phyloP scores from a whole-genome alignment of 2,113 vertebrate species.

The Anolis sagrei region DNA sequence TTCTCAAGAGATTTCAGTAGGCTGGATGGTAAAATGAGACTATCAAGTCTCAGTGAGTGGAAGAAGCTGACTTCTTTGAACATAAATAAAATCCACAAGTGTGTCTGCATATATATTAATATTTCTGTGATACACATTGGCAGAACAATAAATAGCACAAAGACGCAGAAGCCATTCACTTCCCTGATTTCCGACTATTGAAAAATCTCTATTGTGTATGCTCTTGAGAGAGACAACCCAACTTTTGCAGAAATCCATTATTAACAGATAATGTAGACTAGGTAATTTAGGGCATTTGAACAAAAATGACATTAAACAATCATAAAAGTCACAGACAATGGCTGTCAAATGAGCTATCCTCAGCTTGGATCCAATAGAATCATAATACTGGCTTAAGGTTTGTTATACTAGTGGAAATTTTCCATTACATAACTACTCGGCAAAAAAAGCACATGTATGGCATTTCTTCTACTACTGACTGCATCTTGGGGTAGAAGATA shows the following conservation, averaged over 20 bases:
- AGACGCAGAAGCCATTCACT: conserved; percentile 59
- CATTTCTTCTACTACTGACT: too few species aligned
- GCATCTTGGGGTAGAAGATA: neutral
- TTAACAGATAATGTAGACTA: conserved; percentile 15
- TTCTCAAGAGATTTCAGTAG: conserved; percentile 66
- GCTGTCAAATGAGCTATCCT: neutral
- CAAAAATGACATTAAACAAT: neutral
- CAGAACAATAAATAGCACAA: conserved; percentile 65
- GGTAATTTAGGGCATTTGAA: conserved; percentile 17
- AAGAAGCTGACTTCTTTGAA: conserved; percentile 64
- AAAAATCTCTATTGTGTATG: conserved; percentile 33
- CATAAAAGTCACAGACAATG: neutral
- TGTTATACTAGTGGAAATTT: too few species aligned
- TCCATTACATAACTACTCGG: too few species aligned
- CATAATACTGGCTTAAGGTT: too few species aligned
- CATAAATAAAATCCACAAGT: conserved; percentile 71
- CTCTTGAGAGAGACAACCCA: conserved; percentile 39
- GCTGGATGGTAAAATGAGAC: conserved; percentile 67
- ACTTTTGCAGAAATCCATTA: conserved; percentile 30
- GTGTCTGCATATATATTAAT: conserved; percentile 68
- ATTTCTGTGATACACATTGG: conserved; percentile 64
- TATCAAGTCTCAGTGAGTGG: conserved; percentile 59
- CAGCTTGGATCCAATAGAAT: neutral
- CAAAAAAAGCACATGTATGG: too few species aligned
- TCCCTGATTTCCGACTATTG: conserved; percentile 45